These are phyloP conservation scores for Rhinella marina DNA, from an alignment of 2,797 vertebrate genomes.

Conservation along the genomic window DNA sequence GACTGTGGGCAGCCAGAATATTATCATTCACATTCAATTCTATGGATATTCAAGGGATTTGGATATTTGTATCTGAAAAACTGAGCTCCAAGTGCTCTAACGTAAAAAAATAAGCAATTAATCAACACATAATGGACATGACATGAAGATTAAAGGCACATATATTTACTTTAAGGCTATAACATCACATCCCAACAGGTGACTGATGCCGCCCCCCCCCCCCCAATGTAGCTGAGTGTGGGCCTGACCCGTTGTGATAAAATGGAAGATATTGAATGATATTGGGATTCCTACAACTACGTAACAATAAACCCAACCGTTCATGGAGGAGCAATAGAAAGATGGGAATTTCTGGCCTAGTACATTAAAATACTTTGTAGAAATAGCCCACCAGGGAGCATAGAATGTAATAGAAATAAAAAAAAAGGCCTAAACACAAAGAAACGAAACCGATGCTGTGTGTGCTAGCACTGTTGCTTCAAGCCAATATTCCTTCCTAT, in stretches of 20 bases:
- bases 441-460: conserved; percentile 4
- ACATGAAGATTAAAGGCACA: no score
- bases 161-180: no score
- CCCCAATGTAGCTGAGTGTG: background rate
- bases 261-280: background rate
- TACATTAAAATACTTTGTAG: background rate
- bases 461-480: conserved; percentile 55
- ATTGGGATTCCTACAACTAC: background rate
- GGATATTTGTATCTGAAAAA: no score
- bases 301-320: background rate
- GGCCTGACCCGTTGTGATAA: background rate
- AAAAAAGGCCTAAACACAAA: conserved; percentile 13
- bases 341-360: background rate
- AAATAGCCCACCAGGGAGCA: conserved; percentile 17
- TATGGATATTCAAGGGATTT: no score
- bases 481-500: conserved; percentile 48
- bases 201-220: background rate
- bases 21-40: background rate
- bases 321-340: background rate
- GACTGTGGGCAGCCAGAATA: background rate
- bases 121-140: no score
- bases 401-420: background rate
- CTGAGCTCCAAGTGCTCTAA: no score
- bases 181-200: background rate
- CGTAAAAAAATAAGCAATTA: no score